phyloP scores from a whole-genome alignment of 1,140 invertebrate genomes.

The Listronotus bonariensis region DNA sequence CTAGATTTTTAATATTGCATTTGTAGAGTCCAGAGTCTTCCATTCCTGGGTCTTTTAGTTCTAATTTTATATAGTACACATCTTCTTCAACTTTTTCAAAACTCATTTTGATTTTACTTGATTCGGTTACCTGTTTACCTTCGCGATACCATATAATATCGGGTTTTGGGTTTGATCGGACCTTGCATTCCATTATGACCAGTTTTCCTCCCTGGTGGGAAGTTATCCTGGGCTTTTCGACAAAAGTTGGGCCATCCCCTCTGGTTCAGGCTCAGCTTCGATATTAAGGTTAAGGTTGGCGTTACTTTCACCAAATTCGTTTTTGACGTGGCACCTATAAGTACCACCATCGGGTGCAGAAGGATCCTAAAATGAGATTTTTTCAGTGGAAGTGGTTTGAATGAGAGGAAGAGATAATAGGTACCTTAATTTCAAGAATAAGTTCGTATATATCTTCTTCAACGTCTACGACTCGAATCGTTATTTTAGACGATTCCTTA shows the following conservation, averaged over 20 bases:
- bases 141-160: slow-evolving; percentile 92
- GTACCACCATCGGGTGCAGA: slow-evolving; percentile 92
- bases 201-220: slow-evolving; percentile 94
- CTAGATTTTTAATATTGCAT: slow-evolving; percentile 97
- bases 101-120: slow-evolving; percentile 77
- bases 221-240: slow-evolving; percentile 94
- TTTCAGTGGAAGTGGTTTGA: neutral
- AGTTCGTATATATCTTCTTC: slow-evolving; percentile 89
- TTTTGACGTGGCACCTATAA: slow-evolving; percentile 96
- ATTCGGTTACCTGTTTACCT: slow-evolving; percentile 76
- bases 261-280: slow-evolving; percentile 88
- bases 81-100: slow-evolving; percentile 78
- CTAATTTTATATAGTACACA: slow-evolving; percentile 87
- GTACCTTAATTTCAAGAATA: slow-evolving; percentile 86
- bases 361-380: slow-evolving; percentile 77
- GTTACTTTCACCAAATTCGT: slow-evolving; percentile 96
- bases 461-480: slow-evolving; percentile 73
- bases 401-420: slow-evolving; percentile 15
- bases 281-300: slow-evolving; percentile 98
- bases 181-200: slow-evolving; percentile 97
- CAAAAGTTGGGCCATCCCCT: slow-evolving; percentile 97
- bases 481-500: slow-evolving; percentile 84
- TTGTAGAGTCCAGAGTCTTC: slow-evolving; percentile 98
- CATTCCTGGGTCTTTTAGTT: slow-evolving; percentile 89
- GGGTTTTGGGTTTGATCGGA: slow-evolving; percentile 92